Conservation (phyloP, 2,888 invertebrate species). For the Coelopa pilipes region DNA sequence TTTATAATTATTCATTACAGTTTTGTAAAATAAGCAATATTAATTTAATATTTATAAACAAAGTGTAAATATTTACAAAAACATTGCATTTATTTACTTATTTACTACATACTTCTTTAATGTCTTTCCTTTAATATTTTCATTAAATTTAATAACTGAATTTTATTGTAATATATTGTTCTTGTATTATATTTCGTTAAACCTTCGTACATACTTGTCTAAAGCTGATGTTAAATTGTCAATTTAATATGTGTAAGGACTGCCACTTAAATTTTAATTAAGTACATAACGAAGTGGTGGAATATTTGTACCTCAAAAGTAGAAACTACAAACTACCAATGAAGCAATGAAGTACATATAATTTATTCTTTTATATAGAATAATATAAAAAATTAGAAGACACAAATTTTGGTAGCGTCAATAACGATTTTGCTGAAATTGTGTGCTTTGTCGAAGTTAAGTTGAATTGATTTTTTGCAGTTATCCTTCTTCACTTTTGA, state of each 20-base stretch:
- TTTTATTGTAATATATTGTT: neutral
- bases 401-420: neutral
- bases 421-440: neutral
- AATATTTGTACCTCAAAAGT: neutral
- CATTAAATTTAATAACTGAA: neutral
- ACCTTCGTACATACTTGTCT: neutral
- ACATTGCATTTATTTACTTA: neutral
- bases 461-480: neutral
- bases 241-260: neutral
- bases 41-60: neutral
- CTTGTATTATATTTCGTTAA: neutral
- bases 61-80: constrained; percentile 13
- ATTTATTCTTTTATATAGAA: too few relatives aligned
- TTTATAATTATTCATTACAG: neutral
- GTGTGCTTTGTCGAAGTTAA: too few relatives aligned
- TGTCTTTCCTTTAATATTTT: neutral
- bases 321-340: neutral
- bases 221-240: neutral
- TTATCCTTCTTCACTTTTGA: constrained; percentile 8
- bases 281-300: constrained; percentile 4
- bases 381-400: neutral
- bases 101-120: too few relatives aligned
- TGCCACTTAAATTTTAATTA: neutral
- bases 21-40: neutral
- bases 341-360: too few relatives aligned